A percentile compares a stretch with the other conserved stretches of the same genome.
Conservation (phyloP, 92 coral and sea anemone species). For the Parazoanthus atlanticus region DNA sequence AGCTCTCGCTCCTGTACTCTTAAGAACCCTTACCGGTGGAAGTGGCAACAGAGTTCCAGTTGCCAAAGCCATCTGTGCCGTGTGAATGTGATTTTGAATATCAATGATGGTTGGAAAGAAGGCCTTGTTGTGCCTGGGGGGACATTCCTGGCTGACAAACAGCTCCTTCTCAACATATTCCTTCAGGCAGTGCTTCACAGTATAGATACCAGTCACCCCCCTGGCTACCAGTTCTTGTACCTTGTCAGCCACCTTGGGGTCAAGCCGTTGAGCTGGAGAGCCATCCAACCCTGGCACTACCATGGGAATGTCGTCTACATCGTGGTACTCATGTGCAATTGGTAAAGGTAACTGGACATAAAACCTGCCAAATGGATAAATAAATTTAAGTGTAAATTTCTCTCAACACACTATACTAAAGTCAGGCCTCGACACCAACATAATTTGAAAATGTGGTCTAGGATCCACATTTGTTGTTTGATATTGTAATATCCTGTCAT, state of each 20-base stretch:
- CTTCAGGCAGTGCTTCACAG: constrained; percentile 77
- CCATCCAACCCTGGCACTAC: constrained; percentile 61
- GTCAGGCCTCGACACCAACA: not conserved
- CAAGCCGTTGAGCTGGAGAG: constrained; percentile 81
- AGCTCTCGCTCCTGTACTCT: too few species aligned
- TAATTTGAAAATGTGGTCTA: too few species aligned
- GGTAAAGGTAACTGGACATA: constrained; percentile 97
- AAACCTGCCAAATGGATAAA: constrained; percentile 44
- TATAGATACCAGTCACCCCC: constrained; percentile 90
- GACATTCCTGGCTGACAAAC: constrained; percentile 71
- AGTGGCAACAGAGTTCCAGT: constrained; percentile 85
- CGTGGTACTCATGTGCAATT: constrained; percentile 94
- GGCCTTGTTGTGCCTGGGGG: constrained; percentile 95
- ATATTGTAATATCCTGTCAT: too few species aligned
- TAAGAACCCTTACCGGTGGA: constrained; percentile 83
- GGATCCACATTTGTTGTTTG: too few species aligned
- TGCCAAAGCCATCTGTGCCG: constrained; percentile 88
- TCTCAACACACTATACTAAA: not conserved
- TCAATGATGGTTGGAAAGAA: constrained; percentile 97
- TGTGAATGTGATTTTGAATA: constrained; percentile 94
- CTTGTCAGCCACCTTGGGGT: constrained; percentile 83
- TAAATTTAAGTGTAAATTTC: too few species aligned
- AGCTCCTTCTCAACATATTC: constrained; percentile 92
- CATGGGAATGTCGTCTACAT: constrained; percentile 73
- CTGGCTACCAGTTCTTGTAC: constrained; percentile 96